Evolutionary conservation across 2,113 vertebrate species (phyloP).

Genomic region (Genyomyrus donnyi): DNA sequence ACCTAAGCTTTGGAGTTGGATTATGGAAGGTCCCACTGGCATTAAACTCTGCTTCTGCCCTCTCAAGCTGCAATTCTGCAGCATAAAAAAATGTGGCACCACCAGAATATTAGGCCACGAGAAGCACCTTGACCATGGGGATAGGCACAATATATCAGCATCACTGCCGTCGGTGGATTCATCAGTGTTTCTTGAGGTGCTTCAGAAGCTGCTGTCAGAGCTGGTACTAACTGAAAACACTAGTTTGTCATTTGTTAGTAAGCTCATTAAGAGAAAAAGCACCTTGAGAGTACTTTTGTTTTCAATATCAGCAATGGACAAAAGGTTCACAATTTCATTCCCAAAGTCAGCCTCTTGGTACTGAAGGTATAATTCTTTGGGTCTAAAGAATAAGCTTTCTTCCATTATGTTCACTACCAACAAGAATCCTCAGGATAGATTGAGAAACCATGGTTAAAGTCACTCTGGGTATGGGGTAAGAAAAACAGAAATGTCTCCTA

Average conservation of each 20-base stretch:
- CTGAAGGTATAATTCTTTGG: background rate
- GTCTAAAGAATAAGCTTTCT: slow-evolving; percentile 17
- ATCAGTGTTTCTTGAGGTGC: background rate
- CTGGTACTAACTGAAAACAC: background rate
- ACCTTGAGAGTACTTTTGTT: slow-evolving; percentile 21
- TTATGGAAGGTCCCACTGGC: too few relatives aligned
- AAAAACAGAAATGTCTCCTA: background rate
- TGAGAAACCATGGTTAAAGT: background rate
- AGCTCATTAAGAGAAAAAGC: background rate
- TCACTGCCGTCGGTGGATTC: background rate
- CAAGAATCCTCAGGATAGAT: background rate
- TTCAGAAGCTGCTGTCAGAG: background rate
- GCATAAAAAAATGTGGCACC: too few relatives aligned
- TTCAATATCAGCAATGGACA: background rate
- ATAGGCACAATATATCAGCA: background rate
- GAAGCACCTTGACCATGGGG: background rate
- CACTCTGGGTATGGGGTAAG: background rate
- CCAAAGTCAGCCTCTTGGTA: slow-evolving; percentile 29
- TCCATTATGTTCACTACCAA: slow-evolving; percentile 14
- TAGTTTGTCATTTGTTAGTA: background rate
- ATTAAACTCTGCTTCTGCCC: too few relatives aligned
- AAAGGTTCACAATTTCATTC: slow-evolving; percentile 15
- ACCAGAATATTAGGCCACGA: too few relatives aligned
- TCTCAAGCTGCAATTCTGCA: too few relatives aligned
- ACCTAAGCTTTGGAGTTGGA: too few relatives aligned